phyloP scores from a whole-genome alignment of 2,888 invertebrate genomes.

The Lithophane ornitopus region DNA sequence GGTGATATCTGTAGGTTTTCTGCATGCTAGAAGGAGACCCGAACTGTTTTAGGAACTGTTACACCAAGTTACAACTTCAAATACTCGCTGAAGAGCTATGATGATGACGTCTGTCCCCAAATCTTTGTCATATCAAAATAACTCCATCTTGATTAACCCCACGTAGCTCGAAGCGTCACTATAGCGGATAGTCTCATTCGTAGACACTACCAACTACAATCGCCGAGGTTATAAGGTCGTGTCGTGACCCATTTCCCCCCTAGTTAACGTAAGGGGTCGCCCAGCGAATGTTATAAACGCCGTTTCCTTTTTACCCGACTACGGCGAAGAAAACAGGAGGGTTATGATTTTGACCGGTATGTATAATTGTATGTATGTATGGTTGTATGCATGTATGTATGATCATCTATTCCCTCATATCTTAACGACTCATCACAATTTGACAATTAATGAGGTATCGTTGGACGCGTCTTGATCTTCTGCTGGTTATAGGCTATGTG shows the following conservation, averaged over 20 bases:
- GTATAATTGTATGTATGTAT: too few relatives aligned
- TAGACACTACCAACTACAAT: conserved; percentile 23
- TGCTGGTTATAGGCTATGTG: too few relatives aligned
- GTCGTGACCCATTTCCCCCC: conserved; percentile 60
- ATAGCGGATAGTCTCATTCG: conserved; percentile 28
- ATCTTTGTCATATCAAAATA: not conserved
- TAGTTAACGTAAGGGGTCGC: conserved; percentile 37
- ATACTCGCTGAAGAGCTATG: too few relatives aligned
- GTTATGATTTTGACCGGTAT: too few relatives aligned
- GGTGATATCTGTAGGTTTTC: not conserved
- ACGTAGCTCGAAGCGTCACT: conserved; percentile 9
- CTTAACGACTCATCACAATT: too few relatives aligned
- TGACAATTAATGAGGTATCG: too few relatives aligned
- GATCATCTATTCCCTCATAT: too few relatives aligned
- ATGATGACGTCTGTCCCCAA: not conserved
- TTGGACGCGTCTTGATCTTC: too few relatives aligned
- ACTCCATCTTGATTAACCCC: conserved; percentile 6
- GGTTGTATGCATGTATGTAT: too few relatives aligned
- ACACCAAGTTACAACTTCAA: not conserved
- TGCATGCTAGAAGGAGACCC: not conserved
- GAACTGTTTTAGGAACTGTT: not conserved
- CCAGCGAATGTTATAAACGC: not conserved
- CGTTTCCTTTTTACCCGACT: conserved; percentile 6
- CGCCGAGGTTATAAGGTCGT: conserved; percentile 47
- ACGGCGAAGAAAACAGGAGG: too few relatives aligned